Evolutionary conservation across 2,888 invertebrate species (phyloP).

Genomic region (Meghimatium bilineatum): DNA sequence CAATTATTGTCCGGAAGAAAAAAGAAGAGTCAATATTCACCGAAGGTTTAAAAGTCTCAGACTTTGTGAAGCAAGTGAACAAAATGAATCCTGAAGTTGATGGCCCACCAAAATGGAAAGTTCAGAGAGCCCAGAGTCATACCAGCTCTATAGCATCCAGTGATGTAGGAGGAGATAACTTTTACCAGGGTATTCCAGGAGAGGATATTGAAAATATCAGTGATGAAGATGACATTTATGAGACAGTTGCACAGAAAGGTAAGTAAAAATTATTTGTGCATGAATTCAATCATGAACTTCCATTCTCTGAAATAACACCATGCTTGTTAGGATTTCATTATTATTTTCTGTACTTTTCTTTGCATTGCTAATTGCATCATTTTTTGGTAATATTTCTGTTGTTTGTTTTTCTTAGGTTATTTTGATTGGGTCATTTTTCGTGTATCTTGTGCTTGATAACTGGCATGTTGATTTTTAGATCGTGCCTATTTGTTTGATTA

Average conservation of each 20-base stretch:
- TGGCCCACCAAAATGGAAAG: conserved; percentile 50
- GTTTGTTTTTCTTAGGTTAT: too few species aligned
- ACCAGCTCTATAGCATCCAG: conserved; percentile 40
- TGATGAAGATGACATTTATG: conserved; percentile 54
- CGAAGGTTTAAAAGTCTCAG: conserved; percentile 56
- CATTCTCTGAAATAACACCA: background rate
- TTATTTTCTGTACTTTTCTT: background rate
- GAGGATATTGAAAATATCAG: conserved; percentile 50
- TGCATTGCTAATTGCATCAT: background rate
- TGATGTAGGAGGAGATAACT: conserved; percentile 52
- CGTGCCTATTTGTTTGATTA: too few species aligned
- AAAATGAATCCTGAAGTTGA: conserved; percentile 52
- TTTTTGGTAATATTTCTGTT: too few species aligned
- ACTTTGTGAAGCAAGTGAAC: conserved; percentile 58
- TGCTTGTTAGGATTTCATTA: background rate
- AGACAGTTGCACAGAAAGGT: conserved; percentile 42
- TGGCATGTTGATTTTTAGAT: too few species aligned
- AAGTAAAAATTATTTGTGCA: background rate
- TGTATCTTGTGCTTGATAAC: too few species aligned
- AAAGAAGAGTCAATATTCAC: conserved; percentile 57
- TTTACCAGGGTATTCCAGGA: conserved; percentile 56
- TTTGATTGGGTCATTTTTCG: too few species aligned
- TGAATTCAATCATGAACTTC: background rate
- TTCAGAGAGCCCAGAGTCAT: conserved; percentile 42
- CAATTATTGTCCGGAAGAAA: conserved; percentile 38